Percentiles rank a stretch among this genome's conserved stretches.
Evolutionary conservation across 2,888 invertebrate genomes (phyloP).

Genomic region (Lathronympha strigana): DNA sequence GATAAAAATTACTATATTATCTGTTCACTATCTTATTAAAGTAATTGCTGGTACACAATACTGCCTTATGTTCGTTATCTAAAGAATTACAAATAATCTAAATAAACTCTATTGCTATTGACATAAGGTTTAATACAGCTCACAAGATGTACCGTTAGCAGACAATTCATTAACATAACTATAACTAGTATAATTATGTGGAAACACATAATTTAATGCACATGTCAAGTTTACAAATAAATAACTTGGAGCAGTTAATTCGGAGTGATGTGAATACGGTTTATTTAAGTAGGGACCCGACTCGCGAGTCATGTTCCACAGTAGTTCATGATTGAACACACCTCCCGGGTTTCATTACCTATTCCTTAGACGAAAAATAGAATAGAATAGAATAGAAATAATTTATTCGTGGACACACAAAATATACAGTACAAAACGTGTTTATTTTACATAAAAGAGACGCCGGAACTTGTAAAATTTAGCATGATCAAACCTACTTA

Average conservation of each 20-base stretch:
- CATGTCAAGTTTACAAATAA: conserved; percentile 20
- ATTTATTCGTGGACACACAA: too few species aligned
- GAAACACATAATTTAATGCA: conserved; percentile 23
- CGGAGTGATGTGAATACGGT: not conserved
- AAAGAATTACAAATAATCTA: not conserved
- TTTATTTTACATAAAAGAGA: not conserved
- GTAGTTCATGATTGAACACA: not conserved
- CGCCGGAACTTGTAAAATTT: not conserved
- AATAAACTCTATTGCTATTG: not conserved
- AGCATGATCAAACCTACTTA: conserved; percentile 1
- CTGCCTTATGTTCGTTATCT: not conserved
- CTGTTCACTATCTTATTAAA: conserved; percentile 6
- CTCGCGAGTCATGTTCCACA: too few species aligned
- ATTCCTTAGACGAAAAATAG: too few species aligned
- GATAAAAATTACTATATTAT: not conserved
- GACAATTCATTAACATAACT: conserved; percentile 13
- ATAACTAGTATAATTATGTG: conserved; percentile 29
- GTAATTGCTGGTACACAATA: conserved; percentile 10
- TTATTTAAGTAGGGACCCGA: not conserved
- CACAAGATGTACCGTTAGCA: conserved; percentile 19
- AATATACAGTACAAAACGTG: too few species aligned
- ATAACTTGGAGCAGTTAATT: conserved; percentile 4
- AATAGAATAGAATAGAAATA: too few species aligned
- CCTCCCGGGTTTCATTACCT: not conserved
- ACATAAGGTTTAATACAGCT: not conserved